Evolutionary conservation across 2,888 invertebrate genomes (phyloP), one percentile per base, ranked within the genome.

Genomic region (Peribatodes rhomboidaria): DNA sequence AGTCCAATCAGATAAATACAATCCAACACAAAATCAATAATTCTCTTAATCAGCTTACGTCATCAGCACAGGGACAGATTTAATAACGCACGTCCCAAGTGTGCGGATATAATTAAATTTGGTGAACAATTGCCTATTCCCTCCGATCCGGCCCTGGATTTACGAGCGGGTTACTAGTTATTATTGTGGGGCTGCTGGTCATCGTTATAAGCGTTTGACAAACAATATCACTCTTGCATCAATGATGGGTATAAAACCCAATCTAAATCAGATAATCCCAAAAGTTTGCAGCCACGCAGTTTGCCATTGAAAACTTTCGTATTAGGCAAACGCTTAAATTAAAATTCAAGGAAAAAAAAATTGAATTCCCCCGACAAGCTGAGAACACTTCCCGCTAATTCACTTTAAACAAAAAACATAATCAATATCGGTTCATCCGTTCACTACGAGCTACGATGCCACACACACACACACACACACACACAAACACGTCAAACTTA

Each of bases 61-160:
- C 31, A 62, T 46, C 20, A 56, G 20, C 33, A 35, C n/a, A 33
- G 56, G 39, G 41, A 47, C 56, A 42, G 53, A 59, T 55, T 64
- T 41, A 64, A 59, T 58, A 53, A 41, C 22, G 54, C 11, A 10
- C 27, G 46, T 42, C 59, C 60, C 65, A 18, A 47, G 64, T 46
- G 63, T 53, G n/a, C 39, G 56, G 61, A 57, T 61, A 53, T 61
- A 53, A 62, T 66, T 66, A 66, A 66, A 66, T 66, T 61, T 61
- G 50, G 57, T 42, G 61, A 61, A 61, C 66, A 66, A 66, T 66
- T 44, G 66, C 27, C 58, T 22, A 49, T 65, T 56, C 61, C 66
- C 61, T 47, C 47, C 46, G 60, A 56, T 65, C 66, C 58, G 49
- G 37, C 16, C 35, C 52, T 42, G 54, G 58, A 66, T 66, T 66